A percentile compares a stretch with the other conserved stretches of the same genome.
phyloP scores from a whole-genome alignment of 1,140 invertebrate species.

The Scaptomyza graminum region DNA sequence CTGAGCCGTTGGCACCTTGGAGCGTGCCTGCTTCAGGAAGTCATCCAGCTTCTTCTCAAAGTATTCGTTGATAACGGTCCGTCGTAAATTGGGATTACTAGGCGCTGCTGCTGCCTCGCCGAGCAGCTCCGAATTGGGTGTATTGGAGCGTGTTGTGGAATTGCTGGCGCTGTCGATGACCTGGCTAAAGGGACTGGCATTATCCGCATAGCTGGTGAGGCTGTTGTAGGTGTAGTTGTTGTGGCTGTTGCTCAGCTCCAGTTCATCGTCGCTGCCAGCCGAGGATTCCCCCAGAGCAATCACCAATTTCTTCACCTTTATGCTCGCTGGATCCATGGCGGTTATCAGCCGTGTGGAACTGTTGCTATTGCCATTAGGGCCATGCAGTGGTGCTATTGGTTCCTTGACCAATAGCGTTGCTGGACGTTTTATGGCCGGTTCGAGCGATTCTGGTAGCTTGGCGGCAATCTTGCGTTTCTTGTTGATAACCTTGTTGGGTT shows the following conservation, averaged over 20 bases:
- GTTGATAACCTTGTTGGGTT: slow-evolving; percentile 80
- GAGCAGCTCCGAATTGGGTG: slow-evolving; percentile 56
- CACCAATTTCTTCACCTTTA: slow-evolving; percentile 66
- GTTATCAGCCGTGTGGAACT: slow-evolving; percentile 67
- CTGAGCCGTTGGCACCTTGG: slow-evolving; percentile 34
- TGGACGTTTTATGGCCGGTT: slow-evolving; percentile 38
- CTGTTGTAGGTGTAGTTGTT: slow-evolving; percentile 17
- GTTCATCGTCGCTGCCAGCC: slow-evolving; percentile 64
- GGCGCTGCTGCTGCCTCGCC: slow-evolving; percentile 19
- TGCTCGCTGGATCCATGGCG: slow-evolving; percentile 51
- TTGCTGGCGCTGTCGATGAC: slow-evolving; percentile 63
- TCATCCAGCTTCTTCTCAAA: slow-evolving; percentile 78
- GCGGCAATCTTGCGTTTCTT: slow-evolving; percentile 59
- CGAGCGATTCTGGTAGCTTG: slow-evolving; percentile 1
- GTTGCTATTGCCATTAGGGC: slow-evolving; percentile 1
- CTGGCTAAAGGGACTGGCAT: slow-evolving; percentile 67
- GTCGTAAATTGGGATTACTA: slow-evolving; percentile 45
- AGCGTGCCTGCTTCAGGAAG: slow-evolving; percentile 70
- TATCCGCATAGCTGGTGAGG: slow-evolving; percentile 53
- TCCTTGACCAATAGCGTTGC: slow-evolving; percentile 54
- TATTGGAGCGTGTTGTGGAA: slow-evolving; percentile 70
- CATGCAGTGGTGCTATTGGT: slow-evolving; percentile 27
- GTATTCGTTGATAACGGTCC: slow-evolving; percentile 65
- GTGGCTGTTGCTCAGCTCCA: slow-evolving; percentile 46
- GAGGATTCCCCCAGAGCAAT: slow-evolving; percentile 64